Base-by-base conservation (phyloP, 2,797 vertebrate genomes). In the Gymnothorax javanicus region DNA sequence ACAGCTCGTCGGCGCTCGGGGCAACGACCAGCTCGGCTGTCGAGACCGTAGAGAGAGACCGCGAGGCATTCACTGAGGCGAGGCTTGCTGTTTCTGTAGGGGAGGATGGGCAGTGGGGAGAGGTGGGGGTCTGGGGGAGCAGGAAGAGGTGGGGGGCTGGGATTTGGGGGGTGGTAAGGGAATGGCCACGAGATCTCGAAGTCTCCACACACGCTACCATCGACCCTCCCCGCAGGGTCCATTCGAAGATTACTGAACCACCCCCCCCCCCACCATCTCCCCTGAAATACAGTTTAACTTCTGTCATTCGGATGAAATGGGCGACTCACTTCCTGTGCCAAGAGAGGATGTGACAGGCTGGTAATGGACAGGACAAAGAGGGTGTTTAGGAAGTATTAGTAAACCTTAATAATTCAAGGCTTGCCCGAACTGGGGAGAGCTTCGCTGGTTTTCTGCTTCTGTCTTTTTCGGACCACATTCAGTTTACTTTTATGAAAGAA, bases 11-110 rank as follows among this genome's bases (percentile, higher is more conserved):
- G 89, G 93, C 86, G 95, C 96, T 96, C 54, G 90, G 93, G 96
- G 96, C 96, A 95, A 96, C 88, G 94, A 96, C 96, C 95, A 95
- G 95, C 95, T 96, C 95, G 94, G 95, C 95, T 95, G 95, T 94
- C 92, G 93, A 94, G 94, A 95, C 93, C 91, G 87, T 92, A 91
- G 95, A 95, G 93, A 94, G 93, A 96, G 94, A 95, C 95, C 94
- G 95, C 93, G 94, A 96, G 95, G 95, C 95, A 96, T 93, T 92
- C 95, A 96, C 93, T 94, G 91, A 95, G 95, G 95, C 93, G 95
- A 96, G 94, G 93, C 93, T 93, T 90, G 92, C 93, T 93, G 92
- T 93, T 95, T 94, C 93, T 90, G 91, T 91, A 90, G 90, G 89
- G 91, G 91, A 90, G 89, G 88, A 87, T 43, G 89, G 85, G 84